Evolutionary conservation across 2,888 invertebrate genomes (phyloP).

Genomic region (Suillia variegata): DNA sequence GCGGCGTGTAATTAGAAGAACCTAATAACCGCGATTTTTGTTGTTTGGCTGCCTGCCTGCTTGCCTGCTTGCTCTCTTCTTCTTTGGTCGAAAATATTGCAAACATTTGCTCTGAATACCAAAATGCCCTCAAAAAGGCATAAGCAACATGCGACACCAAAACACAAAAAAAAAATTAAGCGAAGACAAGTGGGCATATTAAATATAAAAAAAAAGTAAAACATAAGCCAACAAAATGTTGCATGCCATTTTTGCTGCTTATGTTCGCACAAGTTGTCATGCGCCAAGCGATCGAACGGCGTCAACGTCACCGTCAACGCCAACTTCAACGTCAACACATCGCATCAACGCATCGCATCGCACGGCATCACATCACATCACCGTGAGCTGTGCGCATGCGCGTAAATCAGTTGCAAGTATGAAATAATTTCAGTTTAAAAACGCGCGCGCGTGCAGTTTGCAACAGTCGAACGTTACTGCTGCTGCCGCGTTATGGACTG

Average conservation of each 20-base stretch:
- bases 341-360: background rate
- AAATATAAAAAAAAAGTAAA: constrained; percentile 24
- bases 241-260: constrained; percentile 47
- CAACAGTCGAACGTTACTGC: too few relatives aligned
- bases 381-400: constrained; percentile 24
- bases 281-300: background rate
- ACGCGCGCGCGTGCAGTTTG: constrained; percentile 23
- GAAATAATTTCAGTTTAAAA: constrained; percentile 49
- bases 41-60: too few relatives aligned
- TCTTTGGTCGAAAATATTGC: constrained; percentile 17
- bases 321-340: constrained; percentile 16
- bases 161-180: constrained; percentile 36
- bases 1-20: too few relatives aligned
- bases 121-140: constrained; percentile 12
- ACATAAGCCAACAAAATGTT: constrained; percentile 45
- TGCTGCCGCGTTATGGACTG: constrained; percentile 41
- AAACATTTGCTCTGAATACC: constrained; percentile 44
- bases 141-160: constrained; percentile 33
- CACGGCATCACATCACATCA: background rate
- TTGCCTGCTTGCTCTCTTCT: too few relatives aligned
- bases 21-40: too few relatives aligned
- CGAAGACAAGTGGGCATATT: background rate
- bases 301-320: background rate
- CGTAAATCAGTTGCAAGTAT: constrained; percentile 43
- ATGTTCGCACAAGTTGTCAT: constrained; percentile 36